These are phyloP conservation scores for Hypercompe scribonia DNA, from an alignment of 2,888 invertebrate species.

Conservation along the genomic window DNA sequence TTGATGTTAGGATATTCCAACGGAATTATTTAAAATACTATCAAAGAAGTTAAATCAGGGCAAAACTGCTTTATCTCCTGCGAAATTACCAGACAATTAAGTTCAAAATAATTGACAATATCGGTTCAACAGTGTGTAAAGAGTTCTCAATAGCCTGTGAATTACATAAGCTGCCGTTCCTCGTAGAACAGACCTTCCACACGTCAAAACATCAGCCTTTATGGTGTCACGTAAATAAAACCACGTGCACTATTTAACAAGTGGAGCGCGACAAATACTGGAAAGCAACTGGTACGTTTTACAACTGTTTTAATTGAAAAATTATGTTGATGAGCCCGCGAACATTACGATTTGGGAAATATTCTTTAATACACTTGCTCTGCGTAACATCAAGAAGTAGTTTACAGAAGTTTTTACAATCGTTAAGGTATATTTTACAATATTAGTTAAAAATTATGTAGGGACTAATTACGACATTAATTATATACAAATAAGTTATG, in stretches of 20 bases:
- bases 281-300: constrained; percentile 59
- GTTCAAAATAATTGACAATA: constrained; percentile 26
- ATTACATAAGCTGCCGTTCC: constrained; percentile 34
- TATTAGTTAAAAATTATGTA: no score
- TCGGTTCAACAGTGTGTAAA: constrained; percentile 19
- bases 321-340: constrained; percentile 41
- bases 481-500: no score
- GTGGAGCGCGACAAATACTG: constrained; percentile 68
- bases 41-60: constrained; percentile 7
- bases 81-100: neutral
- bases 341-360: constrained; percentile 28
- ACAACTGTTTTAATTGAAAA: constrained; percentile 48
- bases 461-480: neutral
- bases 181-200: constrained; percentile 48
- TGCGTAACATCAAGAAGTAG: neutral
- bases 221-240: constrained; percentile 75
- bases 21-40: constrained; percentile 9
- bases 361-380: neutral
- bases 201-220: constrained; percentile 54
- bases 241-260: constrained; percentile 76
- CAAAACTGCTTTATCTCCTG: neutral
- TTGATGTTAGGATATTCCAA: constrained; percentile 29
- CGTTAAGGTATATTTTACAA: neutral
- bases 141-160: constrained; percentile 14
- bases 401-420: neutral